Base-by-base conservation (phyloP, 2,888 invertebrate genomes). In the Tetrapedia diversipes region DNA sequence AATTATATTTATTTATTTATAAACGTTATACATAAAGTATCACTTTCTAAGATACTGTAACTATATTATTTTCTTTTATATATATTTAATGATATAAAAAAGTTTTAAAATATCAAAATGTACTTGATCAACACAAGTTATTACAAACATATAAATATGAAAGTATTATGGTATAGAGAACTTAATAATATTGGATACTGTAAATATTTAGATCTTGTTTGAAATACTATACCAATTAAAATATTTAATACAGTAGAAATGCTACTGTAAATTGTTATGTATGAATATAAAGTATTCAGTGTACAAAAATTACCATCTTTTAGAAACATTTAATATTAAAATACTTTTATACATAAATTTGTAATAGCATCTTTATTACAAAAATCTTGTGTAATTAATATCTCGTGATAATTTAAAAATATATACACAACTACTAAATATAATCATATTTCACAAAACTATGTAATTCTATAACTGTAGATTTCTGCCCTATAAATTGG, bases 341-440 rank as follows among this genome's bases (percentile, higher is more conserved):
- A 77, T 77, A 77, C 56, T 49, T 80, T 77, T 81, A 75, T 86
- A 82, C 70, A 86, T 77, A 81, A 70, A 80, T 80, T 76, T 79
- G 59, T 74, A 76, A 72, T 60, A 66, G 45, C 60, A 79, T 83
- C 83, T 76, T 56, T 80, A 79, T 63, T 69, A 74, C 72, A 74
- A 56, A 79, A 69, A 57, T 71, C 61, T 77, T 85, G 70, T 78
- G 61, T 74, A 80, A 72, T 76, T 81, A 80, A 56, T 81, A 65
- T 80, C 66, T 77, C 70, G 51, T 78, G 80, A 79, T 81, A 77
- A 81, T 81, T 80, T n/a, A 66, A 59, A 60, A 39, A 27, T 54
- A 67, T 60, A 57, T 57, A 61, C 39, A 43, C 64, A 69, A 57
- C 72, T 75, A 68, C 60, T 78, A 66, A 82, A 80, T 77, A 53